Conservation (phyloP, 2,113 vertebrate genomes). For the Motacilla tschutschensis region DNA sequence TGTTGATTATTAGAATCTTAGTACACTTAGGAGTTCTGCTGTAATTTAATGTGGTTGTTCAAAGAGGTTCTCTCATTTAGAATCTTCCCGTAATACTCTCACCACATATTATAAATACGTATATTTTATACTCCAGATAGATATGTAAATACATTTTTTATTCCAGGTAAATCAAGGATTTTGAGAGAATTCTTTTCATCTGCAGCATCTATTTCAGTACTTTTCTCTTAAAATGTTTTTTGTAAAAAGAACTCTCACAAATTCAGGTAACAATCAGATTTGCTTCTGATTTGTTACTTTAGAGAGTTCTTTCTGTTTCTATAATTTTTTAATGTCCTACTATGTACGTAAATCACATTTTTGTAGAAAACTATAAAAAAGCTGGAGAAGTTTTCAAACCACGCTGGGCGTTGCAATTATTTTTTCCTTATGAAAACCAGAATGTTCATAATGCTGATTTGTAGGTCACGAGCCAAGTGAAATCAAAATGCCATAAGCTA, state of each 20-base stretch:
- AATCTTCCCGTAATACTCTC: conserved; percentile 53
- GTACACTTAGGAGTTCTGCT: conserved; percentile 68
- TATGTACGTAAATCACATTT: background rate
- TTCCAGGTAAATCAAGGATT: conserved; percentile 27
- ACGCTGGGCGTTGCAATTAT: background rate
- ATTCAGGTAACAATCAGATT: background rate
- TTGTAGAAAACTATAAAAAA: background rate
- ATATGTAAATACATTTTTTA: background rate
- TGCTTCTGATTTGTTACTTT: background rate
- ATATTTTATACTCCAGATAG: conserved; percentile 39
- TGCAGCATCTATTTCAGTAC: background rate
- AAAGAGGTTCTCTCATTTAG: conserved; percentile 67
- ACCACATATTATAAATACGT: conserved; percentile 53
- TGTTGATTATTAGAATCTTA: conserved; percentile 73
- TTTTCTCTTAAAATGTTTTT: background rate
- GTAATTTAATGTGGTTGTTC: conserved; percentile 73
- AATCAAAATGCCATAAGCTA: conserved; percentile 29
- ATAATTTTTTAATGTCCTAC: background rate
- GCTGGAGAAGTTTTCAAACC: background rate
- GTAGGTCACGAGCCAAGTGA: conserved; percentile 13
- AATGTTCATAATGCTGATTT: background rate
- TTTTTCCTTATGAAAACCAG: conserved; percentile 16
- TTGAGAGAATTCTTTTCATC: background rate
- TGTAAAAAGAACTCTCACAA: background rate
- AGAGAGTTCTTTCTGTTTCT: background rate